Percentiles rank a stretch among this genome's conserved stretches.
Conservation (phyloP, 2,888 invertebrate species). For the Agonum fuliginosum region DNA sequence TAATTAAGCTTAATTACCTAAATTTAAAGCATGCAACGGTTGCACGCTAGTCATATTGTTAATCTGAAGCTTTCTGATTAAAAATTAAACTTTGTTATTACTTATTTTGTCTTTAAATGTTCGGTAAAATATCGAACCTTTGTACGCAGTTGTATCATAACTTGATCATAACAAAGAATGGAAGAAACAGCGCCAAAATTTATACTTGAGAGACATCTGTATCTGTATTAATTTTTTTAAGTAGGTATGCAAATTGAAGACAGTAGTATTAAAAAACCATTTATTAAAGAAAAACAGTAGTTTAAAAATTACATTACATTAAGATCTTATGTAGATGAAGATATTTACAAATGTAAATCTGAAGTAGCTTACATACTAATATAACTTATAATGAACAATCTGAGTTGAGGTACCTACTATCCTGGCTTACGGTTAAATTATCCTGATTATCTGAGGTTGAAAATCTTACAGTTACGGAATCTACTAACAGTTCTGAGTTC, state of each 20-base stretch:
- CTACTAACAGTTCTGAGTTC: constrained; percentile 17
- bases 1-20: constrained; percentile 43
- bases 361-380: constrained; percentile 43
- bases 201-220: not conserved
- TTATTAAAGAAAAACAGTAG: constrained; percentile 48
- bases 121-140: not conserved
- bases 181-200: constrained; percentile 20
- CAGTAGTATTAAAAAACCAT: constrained; percentile 19
- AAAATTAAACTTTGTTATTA: constrained; percentile 1
- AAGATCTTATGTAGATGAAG: constrained; percentile 44
- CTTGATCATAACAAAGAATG: not conserved
- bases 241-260: too few relatives aligned
- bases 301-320: constrained; percentile 44
- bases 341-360: constrained; percentile 51
- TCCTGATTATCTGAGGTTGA: constrained; percentile 51
- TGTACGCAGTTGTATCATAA: constrained; percentile 1
- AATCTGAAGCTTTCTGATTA: not conserved
- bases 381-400: constrained; percentile 47
- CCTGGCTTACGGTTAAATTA: constrained; percentile 39
- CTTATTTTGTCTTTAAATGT: not conserved
- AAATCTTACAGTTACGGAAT: constrained; percentile 19
- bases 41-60: constrained; percentile 48
- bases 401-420: constrained; percentile 46
- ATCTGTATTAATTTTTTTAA: too few relatives aligned
- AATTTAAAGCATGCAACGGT: constrained; percentile 53